Conservation (phyloP, 2,797 vertebrate genomes). For the Crocidura indochinensis region DNA sequence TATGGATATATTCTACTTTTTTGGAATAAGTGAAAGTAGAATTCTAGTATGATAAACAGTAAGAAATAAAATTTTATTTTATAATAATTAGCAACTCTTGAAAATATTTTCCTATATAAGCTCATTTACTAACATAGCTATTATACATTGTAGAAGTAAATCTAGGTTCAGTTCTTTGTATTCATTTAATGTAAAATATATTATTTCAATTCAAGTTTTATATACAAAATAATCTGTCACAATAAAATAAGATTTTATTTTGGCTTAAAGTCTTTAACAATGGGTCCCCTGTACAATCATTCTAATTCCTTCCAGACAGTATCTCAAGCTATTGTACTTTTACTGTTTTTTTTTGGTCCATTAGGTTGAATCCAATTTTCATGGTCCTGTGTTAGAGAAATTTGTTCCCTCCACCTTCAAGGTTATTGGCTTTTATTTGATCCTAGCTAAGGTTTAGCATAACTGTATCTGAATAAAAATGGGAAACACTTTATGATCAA, state of each 20-base stretch:
- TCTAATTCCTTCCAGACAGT: constrained; percentile 33
- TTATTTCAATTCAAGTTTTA: background rate
- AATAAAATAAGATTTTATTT: constrained; percentile 28
- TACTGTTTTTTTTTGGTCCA: constrained; percentile 71
- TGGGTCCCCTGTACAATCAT: constrained; percentile 31
- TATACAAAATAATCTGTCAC: background rate
- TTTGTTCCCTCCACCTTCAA: constrained; percentile 77
- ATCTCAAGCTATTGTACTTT: constrained; percentile 65
- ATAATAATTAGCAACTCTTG: background rate
- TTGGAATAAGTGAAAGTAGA: background rate
- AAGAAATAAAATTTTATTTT: background rate
- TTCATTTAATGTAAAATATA: background rate
- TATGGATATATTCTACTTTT: constrained; percentile 1
- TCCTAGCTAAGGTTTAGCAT: constrained; percentile 53
- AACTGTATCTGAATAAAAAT: constrained; percentile 69
- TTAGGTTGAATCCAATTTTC: constrained; percentile 80
- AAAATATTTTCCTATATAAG: background rate
- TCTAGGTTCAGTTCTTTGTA: background rate
- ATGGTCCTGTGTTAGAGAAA: constrained; percentile 59
- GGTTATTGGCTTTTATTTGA: constrained; percentile 82
- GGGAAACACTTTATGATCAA: constrained; percentile 59
- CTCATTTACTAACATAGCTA: background rate
- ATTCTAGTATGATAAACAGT: background rate
- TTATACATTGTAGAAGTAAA: background rate
- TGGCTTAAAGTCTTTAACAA: constrained; percentile 7